Evolutionary conservation across 2,888 invertebrate species (phyloP), one percentile per base, ranked within the genome.

Genomic region (Zelleria hepariella): DNA sequence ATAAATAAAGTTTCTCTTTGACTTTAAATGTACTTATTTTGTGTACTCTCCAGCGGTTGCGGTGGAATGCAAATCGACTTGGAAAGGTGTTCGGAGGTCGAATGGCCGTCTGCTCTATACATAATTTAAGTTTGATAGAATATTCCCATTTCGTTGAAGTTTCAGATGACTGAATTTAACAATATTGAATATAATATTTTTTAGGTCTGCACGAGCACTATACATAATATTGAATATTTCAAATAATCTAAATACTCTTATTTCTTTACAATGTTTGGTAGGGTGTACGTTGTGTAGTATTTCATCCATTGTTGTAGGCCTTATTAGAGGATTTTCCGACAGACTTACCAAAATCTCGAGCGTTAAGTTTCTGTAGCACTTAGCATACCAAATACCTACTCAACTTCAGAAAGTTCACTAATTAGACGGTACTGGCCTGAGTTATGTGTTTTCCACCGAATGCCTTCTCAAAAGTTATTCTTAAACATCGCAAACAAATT

Each of bases 371-470:
- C 58, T 51, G 8, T 49, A 49, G 21, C 58, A 58, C 58, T 49
- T 49, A 51, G 49, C 49, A 58, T 49, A 51, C 58, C 49, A 58
- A 58, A 49, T 58, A 58, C 6, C 57, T 25, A 25, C 23, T 8
- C 5, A 48, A 57, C 48, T 57, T 47, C 20, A 47, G 15, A 49
- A 58, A 58, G 26, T 58, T 51, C 51, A 20, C 27, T 58, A 58
- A 58, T 58, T 58, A 49, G 58, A 27, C 51, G 58, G 58, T 57
- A n/a, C 47, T 24, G 57, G 23, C 24, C 47, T 57, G 57, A 57
- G 57, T 57, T 57, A 47, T 57, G 57, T 57, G 55, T 57, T 57
- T 47, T 47, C 23, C 32, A 18, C 49, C 23, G 10, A n/a, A 10
- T 58, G 26, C 42, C 42, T 48, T 57, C 24, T 20, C 6, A 10